Base-by-base conservation (phyloP, 2,797 vertebrate genomes). In the Alfaro cultratus region DNA sequence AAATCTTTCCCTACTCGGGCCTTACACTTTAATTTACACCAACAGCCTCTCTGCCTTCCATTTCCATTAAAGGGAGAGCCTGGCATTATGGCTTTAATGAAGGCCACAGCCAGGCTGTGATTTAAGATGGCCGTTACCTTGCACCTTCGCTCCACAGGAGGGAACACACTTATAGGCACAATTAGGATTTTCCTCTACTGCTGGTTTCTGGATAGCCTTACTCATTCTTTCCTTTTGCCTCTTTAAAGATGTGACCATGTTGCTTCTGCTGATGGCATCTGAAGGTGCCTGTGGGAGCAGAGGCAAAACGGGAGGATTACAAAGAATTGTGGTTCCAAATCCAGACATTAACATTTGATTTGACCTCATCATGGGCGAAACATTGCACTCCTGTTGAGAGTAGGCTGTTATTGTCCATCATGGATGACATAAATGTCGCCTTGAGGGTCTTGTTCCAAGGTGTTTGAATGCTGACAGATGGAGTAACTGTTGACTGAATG, bases 71-170 rank as follows among this genome's bases (percentile, higher is more conserved):
- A 95, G 92, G 91, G 92, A 93, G 95, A 95, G 93, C 90, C 92
- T 93, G 94, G 95, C 95, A 95, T 96, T 95, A 96, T 95, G 95
- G 94, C 94, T 96, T 94, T 96, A 95, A 96, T 96, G 94, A 96
- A 95, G 95, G 93, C 94, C 91, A 83, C 82, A 85, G 93, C 93
- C 89, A 82, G 92, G 90, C 88, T 87, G 91, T 96, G 95, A 96
- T 96, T 96, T 96, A 95, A 90, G 90, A 93, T 92, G 93, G 94
- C 93, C 83, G 93, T 93, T 94, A 93, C 91, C 88, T 86, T 75
- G 83, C 89, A 92, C 94, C 93, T 93, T 93, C 88, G 83, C 92
- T 92, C 93, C 79, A 71, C 87, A 83, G 92, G 88, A 90, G 91
- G 93, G 92, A 92, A 91, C 91, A 83, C 91, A 94, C 92, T 95